Conservation (phyloP, 1,140 invertebrate species). For the Drosophila elegans region DNA sequence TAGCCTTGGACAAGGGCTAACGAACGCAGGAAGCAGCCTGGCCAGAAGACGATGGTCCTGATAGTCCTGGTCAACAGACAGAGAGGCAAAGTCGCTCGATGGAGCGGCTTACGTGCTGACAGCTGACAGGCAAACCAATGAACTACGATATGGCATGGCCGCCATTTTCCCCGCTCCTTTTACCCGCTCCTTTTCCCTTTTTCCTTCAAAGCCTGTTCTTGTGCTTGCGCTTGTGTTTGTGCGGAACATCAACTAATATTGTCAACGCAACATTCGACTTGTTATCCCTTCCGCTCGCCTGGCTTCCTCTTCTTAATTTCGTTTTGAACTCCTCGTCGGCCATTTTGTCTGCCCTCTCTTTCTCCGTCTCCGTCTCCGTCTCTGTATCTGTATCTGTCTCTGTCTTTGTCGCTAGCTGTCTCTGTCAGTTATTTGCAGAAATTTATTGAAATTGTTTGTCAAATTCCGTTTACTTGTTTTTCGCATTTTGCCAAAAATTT, state of each 20-base stretch:
- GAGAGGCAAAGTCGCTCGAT: slow-evolving; percentile 46
- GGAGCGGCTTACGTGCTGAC: slow-evolving; percentile 78
- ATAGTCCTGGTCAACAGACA: slow-evolving; percentile 51
- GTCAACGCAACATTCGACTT: slow-evolving; percentile 80
- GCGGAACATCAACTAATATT: slow-evolving; percentile 78
- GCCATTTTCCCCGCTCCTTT: slow-evolving; percentile 34
- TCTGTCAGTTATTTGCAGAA: slow-evolving; percentile 78
- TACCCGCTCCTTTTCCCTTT: slow-evolving; percentile 5
- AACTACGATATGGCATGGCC: slow-evolving; percentile 73
- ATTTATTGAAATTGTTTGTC: slow-evolving; percentile 83
- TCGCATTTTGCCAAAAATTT: slow-evolving; percentile 70
- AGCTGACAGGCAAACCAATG: slow-evolving; percentile 80
- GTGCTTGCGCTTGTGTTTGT: slow-evolving; percentile 44
- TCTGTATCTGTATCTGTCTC: background rate
- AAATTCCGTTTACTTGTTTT: slow-evolving; percentile 83
- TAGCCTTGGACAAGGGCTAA: slow-evolving; percentile 23
- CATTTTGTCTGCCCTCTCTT: slow-evolving; percentile 58
- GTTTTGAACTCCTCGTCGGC: slow-evolving; percentile 73
- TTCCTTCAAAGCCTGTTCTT: background rate
- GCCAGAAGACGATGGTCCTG: slow-evolving; percentile 36
- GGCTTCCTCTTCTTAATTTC: slow-evolving; percentile 67
- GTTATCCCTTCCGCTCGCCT: slow-evolving; percentile 79
- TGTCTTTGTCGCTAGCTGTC: slow-evolving; percentile 24
- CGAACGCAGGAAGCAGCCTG: slow-evolving; percentile 37
- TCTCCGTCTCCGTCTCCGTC: slow-evolving; percentile 10